Base-by-base conservation (phyloP, 2,797 vertebrate species). In the Sebastes taczanowskii region DNA sequence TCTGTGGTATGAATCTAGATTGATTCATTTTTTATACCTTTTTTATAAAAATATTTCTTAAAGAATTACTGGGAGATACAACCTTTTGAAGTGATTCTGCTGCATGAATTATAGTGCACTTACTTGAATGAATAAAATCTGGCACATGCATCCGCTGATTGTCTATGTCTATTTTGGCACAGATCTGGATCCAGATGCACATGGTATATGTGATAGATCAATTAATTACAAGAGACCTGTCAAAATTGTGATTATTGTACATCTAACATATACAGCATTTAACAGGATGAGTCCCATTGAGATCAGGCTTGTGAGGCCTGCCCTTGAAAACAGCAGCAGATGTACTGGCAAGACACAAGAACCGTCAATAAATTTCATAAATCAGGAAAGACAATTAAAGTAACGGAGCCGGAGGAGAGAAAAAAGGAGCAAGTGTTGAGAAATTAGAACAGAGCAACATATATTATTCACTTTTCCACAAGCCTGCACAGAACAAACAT, bases 401-500 rank as follows among this genome's bases (percentile, higher is more conserved):
- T 3, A 22, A 73, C 18, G 4, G 38, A 73, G 75, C 58, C 4
- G 6, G 13, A 59, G 66, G 22, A 11, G n/a, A 53, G 29, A 63
- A 27, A 13, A 34, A 14, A n/a, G 13, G 56, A 70, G 81, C 3
- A 1, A 70, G 18, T 53, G 63, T 9, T 63, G 84, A 82, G 75
- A 77, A 89, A 86, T 84, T 74, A 86, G 81, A 88, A 77, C 81
- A 82, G 78, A 82, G 35, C 81, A 69, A 78, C 65, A 84, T 90
- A 0, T 71, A 88, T 93, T 83, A 90, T 88, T 92, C 84, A 89
- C 82, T 76, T 81, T 79, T 72, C 67, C 68, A 84, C 38, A 1
- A 55, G 62, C 49, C 46, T 70, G 60, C 67, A 65, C 62, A 74
- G 38, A 88, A 61, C 77, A 82, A 90, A 78, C 88, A 87, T 2